A percentile compares a stretch with the other conserved stretches of the same genome.
Conservation (phyloP, 2,797 vertebrate species). For the Mormyrops boulengeri region DNA sequence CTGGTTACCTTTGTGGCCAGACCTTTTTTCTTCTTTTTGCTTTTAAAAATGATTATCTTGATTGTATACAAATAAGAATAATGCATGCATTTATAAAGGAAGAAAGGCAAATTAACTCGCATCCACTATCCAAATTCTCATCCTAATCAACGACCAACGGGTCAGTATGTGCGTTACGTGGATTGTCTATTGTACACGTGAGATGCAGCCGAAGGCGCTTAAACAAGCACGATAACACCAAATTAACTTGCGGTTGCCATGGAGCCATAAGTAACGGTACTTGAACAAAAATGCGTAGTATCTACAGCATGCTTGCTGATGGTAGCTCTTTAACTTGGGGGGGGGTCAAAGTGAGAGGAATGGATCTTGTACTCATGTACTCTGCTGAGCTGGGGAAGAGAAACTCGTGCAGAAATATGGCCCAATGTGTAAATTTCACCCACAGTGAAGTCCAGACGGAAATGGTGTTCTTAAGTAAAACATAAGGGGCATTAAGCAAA, state of each 20-base stretch:
- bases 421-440: not conserved
- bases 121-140: not conserved
- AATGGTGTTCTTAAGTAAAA: not conserved
- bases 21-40: not conserved
- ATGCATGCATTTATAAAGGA: not conserved
- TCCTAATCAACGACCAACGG: not conserved
- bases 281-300: not conserved
- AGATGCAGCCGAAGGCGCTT: not conserved
- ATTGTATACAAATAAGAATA: not conserved
- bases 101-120: not conserved
- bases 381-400: not conserved
- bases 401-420: not conserved
- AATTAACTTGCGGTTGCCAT: conserved; percentile 15
- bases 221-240: not conserved
- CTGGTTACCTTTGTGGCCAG: not conserved
- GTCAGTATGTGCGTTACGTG: not conserved
- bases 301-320: not conserved
- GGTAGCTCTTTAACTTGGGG: not conserved
- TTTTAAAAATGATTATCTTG: not conserved
- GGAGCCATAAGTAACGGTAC: conserved; percentile 11
- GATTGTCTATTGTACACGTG: not conserved
- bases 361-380: not conserved
- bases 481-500: not conserved
- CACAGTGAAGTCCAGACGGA: not conserved
- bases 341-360: not conserved